Base-by-base conservation (phyloP, 2,888 invertebrate species). In the Melieria crassipennis region DNA sequence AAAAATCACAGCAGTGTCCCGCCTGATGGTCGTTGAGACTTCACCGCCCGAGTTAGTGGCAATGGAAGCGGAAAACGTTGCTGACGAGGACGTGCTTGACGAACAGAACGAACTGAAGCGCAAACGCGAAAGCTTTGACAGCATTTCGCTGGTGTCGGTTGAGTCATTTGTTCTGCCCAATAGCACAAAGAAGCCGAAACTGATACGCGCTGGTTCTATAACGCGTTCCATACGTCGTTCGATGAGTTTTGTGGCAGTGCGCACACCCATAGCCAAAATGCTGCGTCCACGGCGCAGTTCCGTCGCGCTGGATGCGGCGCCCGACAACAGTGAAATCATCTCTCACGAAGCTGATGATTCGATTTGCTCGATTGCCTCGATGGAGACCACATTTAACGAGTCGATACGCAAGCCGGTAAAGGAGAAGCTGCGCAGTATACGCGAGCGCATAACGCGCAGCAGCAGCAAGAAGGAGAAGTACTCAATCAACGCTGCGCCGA, bases 141-240 rank as follows among this genome's bases (percentile, higher is more conserved):
- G 82, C 63, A 77, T 85, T 11, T 87, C 87, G 0, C 77, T 87
- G 4, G 79, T 85, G 77, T 87, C 87, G 0, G 81, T 83, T 5
- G 87, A 87, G 60, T 86, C 87, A 6, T 84, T 84, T 75, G 85
- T 82, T 0, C 67, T 82, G 71, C 83, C 84, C 0, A 75, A 79
- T 7, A 84, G 82, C 78, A 84, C 85, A 9, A 87, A 87, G 73
- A 87, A 87, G 67, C 86, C 86, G 0, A 87, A 87, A 76, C 79
- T 87, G 6, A 81, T 83, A 67, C 84, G 87, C 65, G 84, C 86
- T 3, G 86, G 86, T 4, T 87, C 87, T 48, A 85, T 87, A 61
- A 85, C 86, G 60, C 80, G 86, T 10, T 84, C 84, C 5, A 78
- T 87, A 9, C 83, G 83, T 55, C 82, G 87, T 0, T 86, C 87